A percentile compares a stretch with the other conserved stretches of the same genome.
Evolutionary conservation across 2,888 invertebrate species (phyloP).

Genomic region (Panopea generosa): DNA sequence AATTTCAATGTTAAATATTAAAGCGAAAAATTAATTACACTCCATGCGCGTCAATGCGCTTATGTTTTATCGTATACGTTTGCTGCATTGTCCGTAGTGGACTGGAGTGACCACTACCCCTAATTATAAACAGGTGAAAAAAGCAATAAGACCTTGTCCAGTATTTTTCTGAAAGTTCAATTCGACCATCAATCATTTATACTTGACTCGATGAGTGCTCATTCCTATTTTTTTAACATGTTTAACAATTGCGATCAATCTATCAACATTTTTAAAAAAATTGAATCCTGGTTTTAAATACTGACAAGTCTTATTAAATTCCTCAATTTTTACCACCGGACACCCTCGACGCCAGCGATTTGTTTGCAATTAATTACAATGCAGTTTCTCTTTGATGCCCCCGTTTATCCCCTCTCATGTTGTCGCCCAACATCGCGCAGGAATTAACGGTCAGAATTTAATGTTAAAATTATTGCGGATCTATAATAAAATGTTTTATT

Average conservation of each 20-base stretch:
- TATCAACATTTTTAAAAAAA: constrained; percentile 41
- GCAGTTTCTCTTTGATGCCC: constrained; percentile 31
- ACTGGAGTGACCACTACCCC: constrained; percentile 55
- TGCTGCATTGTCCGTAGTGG: constrained; percentile 48
- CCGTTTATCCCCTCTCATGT: constrained; percentile 16
- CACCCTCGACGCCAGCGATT: constrained; percentile 21
- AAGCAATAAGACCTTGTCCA: constrained; percentile 49
- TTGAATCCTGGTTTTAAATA: constrained; percentile 19
- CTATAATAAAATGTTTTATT: too few relatives aligned
- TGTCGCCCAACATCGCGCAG: constrained; percentile 17
- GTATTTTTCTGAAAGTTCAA: constrained; percentile 64
- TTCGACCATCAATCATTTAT: constrained; percentile 57
- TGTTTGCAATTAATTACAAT: constrained; percentile 39
- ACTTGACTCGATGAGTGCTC: constrained; percentile 33
- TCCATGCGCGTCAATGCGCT: constrained; percentile 47
- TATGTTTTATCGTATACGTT: constrained; percentile 45
- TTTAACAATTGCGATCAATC: constrained; percentile 52
- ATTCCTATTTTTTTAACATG: constrained; percentile 49
- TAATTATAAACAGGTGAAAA: constrained; percentile 66
- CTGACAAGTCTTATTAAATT: constrained; percentile 15
- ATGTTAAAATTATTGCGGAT: too few relatives aligned
- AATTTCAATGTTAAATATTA: constrained; percentile 51
- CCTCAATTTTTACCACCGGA: constrained; percentile 7
- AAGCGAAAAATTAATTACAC: constrained; percentile 67
- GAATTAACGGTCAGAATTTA: too few relatives aligned